Evolutionary conservation across 2,888 invertebrate genomes (phyloP), one percentile per base, ranked within the genome.

Genomic region (Eilema caniola): DNA sequence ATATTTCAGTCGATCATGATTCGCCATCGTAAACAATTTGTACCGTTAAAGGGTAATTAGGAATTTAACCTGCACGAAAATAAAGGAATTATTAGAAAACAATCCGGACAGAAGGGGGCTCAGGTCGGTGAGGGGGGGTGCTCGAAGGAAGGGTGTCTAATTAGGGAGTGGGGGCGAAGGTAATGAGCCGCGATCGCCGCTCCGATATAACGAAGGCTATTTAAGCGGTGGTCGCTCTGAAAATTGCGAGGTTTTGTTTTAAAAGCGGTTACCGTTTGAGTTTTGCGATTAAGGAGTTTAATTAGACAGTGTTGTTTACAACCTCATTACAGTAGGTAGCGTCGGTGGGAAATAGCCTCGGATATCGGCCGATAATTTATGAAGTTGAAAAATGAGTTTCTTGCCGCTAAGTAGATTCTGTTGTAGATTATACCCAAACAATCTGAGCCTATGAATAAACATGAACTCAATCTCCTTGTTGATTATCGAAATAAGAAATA

Each of bases 201-300:
- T 88, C 92, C 93, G 95, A 95, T 95, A 95, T 92, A 93, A 92
- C 93, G 91, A 89, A 89, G 91, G 92, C 92, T 94, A 94, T 94
- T 93, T 93, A 92, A 93, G 93, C 92, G 93, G 93, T 92, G 94
- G 94, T 90, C 94, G 92, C 90, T 92, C 89, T 82, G 91, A 93
- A 93, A 94, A 94, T 94, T 93, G 94, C 93, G 90, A 92, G 93
- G 93, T 94, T 94, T 94, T 94, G 94, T 95, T 94, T 94, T 94
- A 93, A 94, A 94, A 94, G 93, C 94, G 93, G 93, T 93, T 91
- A 92, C 92, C 93, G 94, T 94, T 95, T 94, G 94, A 95, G 94
- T 95, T 94, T 94, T 91, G 93, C 94, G 95, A 95, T 95, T 94
- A 95, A 94, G 93, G 94, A 94, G 94, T 95, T 95, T 94, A 95